phyloP scores from a whole-genome alignment of 2,113 vertebrate genomes.

The Daboia siamensis region DNA sequence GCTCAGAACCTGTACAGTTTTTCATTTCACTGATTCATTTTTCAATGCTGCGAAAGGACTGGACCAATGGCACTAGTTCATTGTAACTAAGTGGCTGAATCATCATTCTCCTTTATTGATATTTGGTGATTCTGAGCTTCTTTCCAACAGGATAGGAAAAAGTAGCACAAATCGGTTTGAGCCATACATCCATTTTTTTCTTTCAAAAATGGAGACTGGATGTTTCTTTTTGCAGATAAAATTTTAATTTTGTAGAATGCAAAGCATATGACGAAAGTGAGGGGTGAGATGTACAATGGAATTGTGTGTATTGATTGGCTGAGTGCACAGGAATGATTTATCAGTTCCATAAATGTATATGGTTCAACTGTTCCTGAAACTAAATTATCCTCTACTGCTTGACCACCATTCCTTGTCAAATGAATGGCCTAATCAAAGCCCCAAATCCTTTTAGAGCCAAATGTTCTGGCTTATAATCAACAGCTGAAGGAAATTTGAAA shows the following conservation, averaged over 20 bases:
- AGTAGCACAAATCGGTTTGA: fast-evolving
- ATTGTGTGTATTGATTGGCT: fast-evolving
- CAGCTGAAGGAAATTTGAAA: conserved; percentile 42
- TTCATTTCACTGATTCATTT: not conserved
- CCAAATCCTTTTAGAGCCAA: conserved; percentile 45
- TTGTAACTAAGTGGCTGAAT: not conserved
- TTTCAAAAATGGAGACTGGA: not conserved
- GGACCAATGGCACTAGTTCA: not conserved
- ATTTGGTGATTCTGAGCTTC: not conserved
- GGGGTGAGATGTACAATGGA: not conserved
- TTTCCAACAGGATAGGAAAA: not conserved
- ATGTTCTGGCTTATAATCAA: conserved; percentile 47
- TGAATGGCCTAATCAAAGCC: conserved; percentile 33
- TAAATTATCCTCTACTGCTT: conserved; percentile 40
- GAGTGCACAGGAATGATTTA: not conserved
- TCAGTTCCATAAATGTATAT: conserved; percentile 22
- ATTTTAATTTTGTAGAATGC: conserved; percentile 18
- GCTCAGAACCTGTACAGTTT: not conserved
- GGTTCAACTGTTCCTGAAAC: conserved; percentile 10
- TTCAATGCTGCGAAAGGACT: not conserved
- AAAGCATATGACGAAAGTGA: conserved; percentile 34
- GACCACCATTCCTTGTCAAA: conserved; percentile 37
- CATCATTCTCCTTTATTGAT: not conserved
- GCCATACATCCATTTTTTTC: not conserved
- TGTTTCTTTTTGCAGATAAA: conserved; percentile 1